Evolutionary conservation across 2,888 invertebrate species (phyloP), one percentile per base, ranked within the genome.

Genomic region (Lepidonotus clava): DNA sequence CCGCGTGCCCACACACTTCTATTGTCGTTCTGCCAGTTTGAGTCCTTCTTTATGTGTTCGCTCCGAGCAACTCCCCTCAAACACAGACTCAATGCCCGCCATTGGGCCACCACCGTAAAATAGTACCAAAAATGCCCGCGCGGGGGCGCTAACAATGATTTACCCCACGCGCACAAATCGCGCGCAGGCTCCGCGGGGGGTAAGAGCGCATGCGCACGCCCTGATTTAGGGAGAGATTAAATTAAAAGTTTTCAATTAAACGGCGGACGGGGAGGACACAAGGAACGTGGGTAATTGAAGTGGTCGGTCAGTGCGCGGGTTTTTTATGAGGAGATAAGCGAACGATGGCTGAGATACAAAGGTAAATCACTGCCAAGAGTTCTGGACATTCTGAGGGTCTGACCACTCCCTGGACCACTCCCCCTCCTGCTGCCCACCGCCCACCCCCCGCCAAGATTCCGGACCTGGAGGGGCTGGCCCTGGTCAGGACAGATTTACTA

Each of bases 181-280:
- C 18, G 28, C 21, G 14, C 21, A 5, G 5, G n/a, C 56, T 11
- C 24, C n/a, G 71, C 71, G 24, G 71, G 71, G 71, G 71, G 71
- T 71, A 21, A 14, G 51, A 14, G 46, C 18, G 51, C 46, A 46
- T 80, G 80, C 80, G 24, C n/a, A 46, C 36, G 21, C 28, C 34
- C 14, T 36, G 80, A 80, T 41, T 80, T 80, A 46, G 21, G 14
- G 32, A 24, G 80, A 80, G 80, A 80, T 76, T 76, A 76, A 76
- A 76, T 76, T 76, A 76, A 76, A 76, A 76, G 38, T 76, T 76
- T 76, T 76, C 76, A 76, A 76, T 76, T 76, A 76, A 40, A 76
- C 38, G 21, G 11, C 24, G 38, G n/a, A 24, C 18, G 76, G 21
- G 11, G 14, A 18, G 38, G 32, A 28, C 32, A 38, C 28, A 38